A percentile compares a stretch with the other conserved stretches of the same genome.
Conservation (phyloP, 2,888 invertebrate genomes). For the Chrysotoxum bicinctum region DNA sequence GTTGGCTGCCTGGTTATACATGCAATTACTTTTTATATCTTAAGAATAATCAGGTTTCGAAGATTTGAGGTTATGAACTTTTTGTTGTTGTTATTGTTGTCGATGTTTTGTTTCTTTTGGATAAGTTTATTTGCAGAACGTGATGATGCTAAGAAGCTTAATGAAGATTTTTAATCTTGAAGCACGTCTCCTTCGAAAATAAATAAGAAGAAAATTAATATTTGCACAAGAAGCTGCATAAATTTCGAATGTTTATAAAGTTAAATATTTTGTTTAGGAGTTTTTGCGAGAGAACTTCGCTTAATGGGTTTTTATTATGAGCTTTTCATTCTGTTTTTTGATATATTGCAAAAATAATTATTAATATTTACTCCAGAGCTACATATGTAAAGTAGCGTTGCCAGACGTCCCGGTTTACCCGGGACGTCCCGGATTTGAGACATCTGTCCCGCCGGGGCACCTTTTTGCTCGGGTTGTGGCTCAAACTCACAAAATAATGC, state of each 20-base stretch:
- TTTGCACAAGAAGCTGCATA: too few relatives aligned
- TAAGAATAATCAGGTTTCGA: conserved; percentile 53
- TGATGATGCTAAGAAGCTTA: conserved; percentile 36
- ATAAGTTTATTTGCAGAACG: conserved; percentile 51
- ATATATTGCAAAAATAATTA: background rate
- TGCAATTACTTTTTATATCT: conserved; percentile 50
- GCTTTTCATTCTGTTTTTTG: background rate
- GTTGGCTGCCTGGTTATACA: conserved; percentile 42
- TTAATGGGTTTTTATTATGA: background rate
- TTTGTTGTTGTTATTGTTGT: conserved; percentile 4
- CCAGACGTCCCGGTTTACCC: too few relatives aligned
- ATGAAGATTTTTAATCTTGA: conserved; percentile 37
- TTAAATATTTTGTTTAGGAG: conserved; percentile 9
- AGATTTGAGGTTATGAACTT: conserved; percentile 50
- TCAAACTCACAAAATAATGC: too few relatives aligned
- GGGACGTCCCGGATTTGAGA: too few relatives aligned
- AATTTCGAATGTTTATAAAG: too few relatives aligned
- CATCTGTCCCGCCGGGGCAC: too few relatives aligned
- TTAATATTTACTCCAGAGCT: background rate
- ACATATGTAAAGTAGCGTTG: too few relatives aligned
- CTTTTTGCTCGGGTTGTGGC: too few relatives aligned
- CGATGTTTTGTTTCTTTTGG: background rate
- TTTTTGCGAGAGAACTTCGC: background rate
- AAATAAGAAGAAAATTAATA: conserved; percentile 9
- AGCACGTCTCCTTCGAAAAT: conserved; percentile 21